Evolutionary conservation across 2,888 invertebrate species (phyloP).

Genomic region (Hymenopus coronatus): DNA sequence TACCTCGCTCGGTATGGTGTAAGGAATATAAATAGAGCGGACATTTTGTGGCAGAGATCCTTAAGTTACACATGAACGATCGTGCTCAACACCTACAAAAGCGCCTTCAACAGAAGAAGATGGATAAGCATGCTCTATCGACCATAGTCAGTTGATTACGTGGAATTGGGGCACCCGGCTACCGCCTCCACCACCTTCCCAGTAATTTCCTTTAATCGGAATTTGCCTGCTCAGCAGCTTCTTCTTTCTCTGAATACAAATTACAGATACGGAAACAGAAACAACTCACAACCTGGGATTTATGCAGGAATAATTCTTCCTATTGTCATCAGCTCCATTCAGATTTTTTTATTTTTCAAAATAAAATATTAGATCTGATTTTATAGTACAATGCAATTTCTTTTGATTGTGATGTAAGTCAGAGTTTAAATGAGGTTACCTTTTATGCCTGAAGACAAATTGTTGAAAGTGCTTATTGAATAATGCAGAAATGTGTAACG

Average conservation of each 20-base stretch:
- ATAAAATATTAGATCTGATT: no score
- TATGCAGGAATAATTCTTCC: neutral
- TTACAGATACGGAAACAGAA: neutral
- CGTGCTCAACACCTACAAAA: neutral
- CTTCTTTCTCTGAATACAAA: constrained; percentile 2
- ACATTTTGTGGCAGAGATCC: no score
- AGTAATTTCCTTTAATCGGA: constrained; percentile 9
- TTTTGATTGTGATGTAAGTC: no score
- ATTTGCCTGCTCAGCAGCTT: constrained; percentile 7
- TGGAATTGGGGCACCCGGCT: neutral
- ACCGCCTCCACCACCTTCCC: neutral
- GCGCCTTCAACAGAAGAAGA: neutral
- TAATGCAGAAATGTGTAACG: no score
- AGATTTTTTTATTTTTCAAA: neutral
- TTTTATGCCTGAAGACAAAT: no score
- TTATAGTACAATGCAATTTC: no score
- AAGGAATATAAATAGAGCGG: no score
- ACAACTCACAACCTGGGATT: neutral
- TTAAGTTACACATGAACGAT: neutral
- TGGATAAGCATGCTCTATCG: neutral
- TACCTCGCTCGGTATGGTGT: no score
- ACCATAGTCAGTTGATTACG: neutral
- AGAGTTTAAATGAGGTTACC: no score
- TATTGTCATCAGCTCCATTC: neutral
- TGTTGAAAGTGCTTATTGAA: no score